phyloP scores from a whole-genome alignment of 2,113 vertebrate species.

The Sula dactylatra region DNA sequence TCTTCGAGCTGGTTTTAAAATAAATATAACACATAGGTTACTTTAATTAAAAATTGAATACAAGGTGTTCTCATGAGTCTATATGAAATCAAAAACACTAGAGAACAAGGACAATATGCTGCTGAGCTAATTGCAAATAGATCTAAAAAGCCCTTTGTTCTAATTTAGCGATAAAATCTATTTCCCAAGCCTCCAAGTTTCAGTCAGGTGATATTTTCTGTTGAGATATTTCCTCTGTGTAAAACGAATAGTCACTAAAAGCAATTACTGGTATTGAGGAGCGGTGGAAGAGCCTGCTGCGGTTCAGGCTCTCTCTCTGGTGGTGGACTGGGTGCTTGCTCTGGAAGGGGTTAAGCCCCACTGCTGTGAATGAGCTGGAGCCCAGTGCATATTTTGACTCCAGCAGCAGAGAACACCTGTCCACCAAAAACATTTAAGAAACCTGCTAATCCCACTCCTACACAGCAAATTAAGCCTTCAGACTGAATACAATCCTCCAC shows the following conservation, averaged over 20 bases:
- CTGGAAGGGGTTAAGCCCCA: not conserved
- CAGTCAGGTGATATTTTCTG: not conserved
- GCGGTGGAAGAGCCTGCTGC: not conserved
- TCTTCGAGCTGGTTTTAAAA: not conserved
- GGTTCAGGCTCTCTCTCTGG: not conserved
- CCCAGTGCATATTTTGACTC: accelerated
- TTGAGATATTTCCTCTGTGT: not conserved
- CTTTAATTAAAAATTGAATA: not conserved
- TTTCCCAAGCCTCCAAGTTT: not conserved
- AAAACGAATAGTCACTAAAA: not conserved
- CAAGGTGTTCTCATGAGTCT: not conserved
- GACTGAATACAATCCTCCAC: not conserved
- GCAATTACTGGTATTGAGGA: not conserved
- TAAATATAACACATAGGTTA: not conserved
- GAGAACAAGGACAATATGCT: not conserved
- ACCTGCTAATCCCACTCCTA: not conserved
- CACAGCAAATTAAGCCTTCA: not conserved
- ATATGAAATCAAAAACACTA: not conserved
- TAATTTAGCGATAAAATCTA: not conserved
- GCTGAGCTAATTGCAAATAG: not conserved
- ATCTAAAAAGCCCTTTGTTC: not conserved
- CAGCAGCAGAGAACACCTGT: not conserved
- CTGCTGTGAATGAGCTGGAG: not conserved
- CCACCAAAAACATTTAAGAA: not conserved
- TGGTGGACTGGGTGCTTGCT: not conserved